Conservation (phyloP, 1,140 invertebrate species). For the Philopotamus ludificatus region DNA sequence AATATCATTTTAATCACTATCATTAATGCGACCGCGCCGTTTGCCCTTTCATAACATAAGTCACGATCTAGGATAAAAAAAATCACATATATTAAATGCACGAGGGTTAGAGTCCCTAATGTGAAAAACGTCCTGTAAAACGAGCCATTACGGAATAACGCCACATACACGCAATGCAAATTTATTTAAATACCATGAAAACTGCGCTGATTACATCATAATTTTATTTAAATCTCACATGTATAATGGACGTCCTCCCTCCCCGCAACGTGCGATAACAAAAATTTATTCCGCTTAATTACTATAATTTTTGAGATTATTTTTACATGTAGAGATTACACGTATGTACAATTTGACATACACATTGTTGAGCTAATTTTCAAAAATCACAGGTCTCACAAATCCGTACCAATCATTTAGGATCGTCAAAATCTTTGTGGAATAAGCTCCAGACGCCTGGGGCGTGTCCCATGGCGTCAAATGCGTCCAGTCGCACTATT, state of each 20-base stretch:
- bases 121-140: too few relatives aligned
- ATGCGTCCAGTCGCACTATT: neutral
- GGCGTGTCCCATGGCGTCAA: conserved; percentile 19
- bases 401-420: neutral
- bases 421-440: neutral
- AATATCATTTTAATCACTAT: conserved; percentile 28
- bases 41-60: conserved; percentile 25
- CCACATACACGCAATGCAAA: too few relatives aligned
- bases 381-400: neutral
- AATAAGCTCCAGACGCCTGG: conserved; percentile 21
- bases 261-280: too few relatives aligned
- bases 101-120: neutral
- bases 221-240: too few relatives aligned
- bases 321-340: too few relatives aligned
- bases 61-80: conserved; percentile 23
- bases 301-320: too few relatives aligned
- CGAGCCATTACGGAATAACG: too few relatives aligned
- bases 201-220: too few relatives aligned
- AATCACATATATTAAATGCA: neutral
- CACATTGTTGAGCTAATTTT: neutral
- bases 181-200: too few relatives aligned
- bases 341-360: too few relatives aligned
- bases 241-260: too few relatives aligned
- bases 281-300: too few relatives aligned
- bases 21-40: conserved; percentile 19